These are phyloP conservation scores for Tarsius wallacei DNA, from an alignment of 2,797 vertebrate species.

Conservation along the genomic window DNA sequence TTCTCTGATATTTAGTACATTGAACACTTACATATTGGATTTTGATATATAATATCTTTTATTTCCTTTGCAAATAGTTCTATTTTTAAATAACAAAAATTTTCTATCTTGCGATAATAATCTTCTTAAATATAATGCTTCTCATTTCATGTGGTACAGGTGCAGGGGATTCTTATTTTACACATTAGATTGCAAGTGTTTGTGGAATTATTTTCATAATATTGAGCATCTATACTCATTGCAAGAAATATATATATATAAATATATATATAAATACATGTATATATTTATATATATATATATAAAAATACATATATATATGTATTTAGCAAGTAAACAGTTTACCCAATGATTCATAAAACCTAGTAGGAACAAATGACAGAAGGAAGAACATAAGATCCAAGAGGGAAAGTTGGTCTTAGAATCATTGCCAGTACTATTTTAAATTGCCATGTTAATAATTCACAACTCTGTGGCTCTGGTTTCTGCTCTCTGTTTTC, in stretches of 20 bases:
- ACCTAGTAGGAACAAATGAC: conserved; percentile 8
- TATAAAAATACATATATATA: not conserved
- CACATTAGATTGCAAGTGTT: conserved; percentile 6
- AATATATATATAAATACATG: not conserved
- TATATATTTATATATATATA: no score
- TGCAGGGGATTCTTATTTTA: conserved; percentile 21
- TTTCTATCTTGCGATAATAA: not conserved
- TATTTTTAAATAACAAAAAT: conserved; percentile 8
- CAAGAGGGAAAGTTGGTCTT: conserved; percentile 39
- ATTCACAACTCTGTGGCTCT: conserved; percentile 58
- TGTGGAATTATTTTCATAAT: conserved; percentile 28
- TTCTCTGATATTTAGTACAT: not conserved
- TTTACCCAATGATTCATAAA: conserved; percentile 19
- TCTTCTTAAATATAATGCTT: conserved; percentile 37
- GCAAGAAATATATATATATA: not conserved
- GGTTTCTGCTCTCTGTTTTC: conserved; percentile 16
- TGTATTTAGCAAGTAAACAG: not conserved
- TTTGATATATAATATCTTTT: conserved; percentile 19
- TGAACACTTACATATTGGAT: not conserved
- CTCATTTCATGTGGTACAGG: not conserved
- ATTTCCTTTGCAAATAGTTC: conserved; percentile 39
- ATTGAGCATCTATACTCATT: not conserved
- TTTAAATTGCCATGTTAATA: conserved; percentile 78
- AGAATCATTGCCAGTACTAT: conserved; percentile 20
- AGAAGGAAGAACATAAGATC: not conserved